Evolutionary conservation across 2,797 vertebrate genomes (phyloP).

Genomic region (Melanotaenia pygmaea): DNA sequence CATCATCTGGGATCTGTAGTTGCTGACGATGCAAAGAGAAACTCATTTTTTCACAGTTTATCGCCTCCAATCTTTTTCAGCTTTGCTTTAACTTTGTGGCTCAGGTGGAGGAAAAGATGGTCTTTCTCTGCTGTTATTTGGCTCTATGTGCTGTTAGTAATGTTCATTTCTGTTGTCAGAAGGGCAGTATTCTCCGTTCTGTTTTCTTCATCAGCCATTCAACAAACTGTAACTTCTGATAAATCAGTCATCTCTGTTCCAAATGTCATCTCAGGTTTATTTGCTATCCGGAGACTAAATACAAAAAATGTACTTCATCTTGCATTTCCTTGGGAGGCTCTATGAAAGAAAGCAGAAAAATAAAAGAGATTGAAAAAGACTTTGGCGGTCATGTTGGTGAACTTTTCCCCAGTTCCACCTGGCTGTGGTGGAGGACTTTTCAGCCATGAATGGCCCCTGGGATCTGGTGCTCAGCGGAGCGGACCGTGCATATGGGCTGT

Average conservation of each 20-base stretch:
- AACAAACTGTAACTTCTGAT: constrained; percentile 23
- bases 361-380: constrained; percentile 27
- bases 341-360: constrained; percentile 38
- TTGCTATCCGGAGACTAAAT: constrained; percentile 41
- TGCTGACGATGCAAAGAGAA: constrained; percentile 64
- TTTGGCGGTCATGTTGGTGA: constrained; percentile 66
- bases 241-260: constrained; percentile 24
- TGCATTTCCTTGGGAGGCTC: constrained; percentile 58
- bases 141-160: neutral
- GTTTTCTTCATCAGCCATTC: constrained; percentile 31
- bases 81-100: neutral
- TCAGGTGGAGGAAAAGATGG: neutral
- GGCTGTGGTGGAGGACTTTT: constrained; percentile 72
- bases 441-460: constrained; percentile 73
- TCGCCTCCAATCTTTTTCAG: neutral
- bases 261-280: constrained; percentile 13
- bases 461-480: constrained; percentile 73
- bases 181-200: neutral
- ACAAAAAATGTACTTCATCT: constrained; percentile 60
- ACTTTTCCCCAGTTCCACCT: constrained; percentile 84
- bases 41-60: constrained; percentile 3
- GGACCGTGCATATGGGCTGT: constrained; percentile 76
- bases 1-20: constrained; percentile 17
- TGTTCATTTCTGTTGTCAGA: neutral
- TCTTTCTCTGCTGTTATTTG: neutral